These are phyloP conservation scores for Oncorhynchus masou DNA, from an alignment of 2,113 vertebrate species.

Conservation along the genomic window DNA sequence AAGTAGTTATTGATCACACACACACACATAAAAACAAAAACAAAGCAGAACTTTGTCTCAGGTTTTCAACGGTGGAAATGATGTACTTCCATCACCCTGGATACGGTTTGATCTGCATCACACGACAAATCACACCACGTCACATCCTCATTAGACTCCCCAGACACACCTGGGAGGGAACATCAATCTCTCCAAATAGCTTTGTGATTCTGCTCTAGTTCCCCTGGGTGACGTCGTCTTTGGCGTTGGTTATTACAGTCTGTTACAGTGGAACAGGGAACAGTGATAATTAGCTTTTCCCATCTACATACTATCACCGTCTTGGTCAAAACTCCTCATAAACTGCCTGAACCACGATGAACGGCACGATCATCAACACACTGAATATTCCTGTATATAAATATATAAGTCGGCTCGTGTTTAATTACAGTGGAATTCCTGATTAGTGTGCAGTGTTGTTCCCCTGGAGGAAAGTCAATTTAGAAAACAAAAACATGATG, in stretches of 20 bases:
- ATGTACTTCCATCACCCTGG: constrained; percentile 77
- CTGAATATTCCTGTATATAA: constrained; percentile 71
- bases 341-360: constrained; percentile 75
- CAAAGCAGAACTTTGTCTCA: neutral
- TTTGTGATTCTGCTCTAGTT: constrained; percentile 77
- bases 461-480: constrained; percentile 30
- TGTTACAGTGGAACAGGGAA: constrained; percentile 65
- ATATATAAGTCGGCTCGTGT: constrained; percentile 75
- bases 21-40: constrained; percentile 18
- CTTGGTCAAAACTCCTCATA: constrained; percentile 74
- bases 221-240: constrained; percentile 78
- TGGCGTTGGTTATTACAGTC: constrained; percentile 82
- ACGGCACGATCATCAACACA: constrained; percentile 80
- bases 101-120: constrained; percentile 80
- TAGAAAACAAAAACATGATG: constrained; percentile 4
- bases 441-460: constrained; percentile 10
- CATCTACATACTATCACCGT: constrained; percentile 51
- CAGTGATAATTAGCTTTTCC: constrained; percentile 80
- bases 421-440: constrained; percentile 64
- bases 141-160: constrained; percentile 79
- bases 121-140: constrained; percentile 67
- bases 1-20: no score
- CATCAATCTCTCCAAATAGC: constrained; percentile 76
- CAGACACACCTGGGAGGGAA: constrained; percentile 78
- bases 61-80: constrained; percentile 73